Evolutionary conservation across 1,140 invertebrate genomes (phyloP), one percentile per base, ranked within the genome.

Genomic region (Scaptomyza graminum): DNA sequence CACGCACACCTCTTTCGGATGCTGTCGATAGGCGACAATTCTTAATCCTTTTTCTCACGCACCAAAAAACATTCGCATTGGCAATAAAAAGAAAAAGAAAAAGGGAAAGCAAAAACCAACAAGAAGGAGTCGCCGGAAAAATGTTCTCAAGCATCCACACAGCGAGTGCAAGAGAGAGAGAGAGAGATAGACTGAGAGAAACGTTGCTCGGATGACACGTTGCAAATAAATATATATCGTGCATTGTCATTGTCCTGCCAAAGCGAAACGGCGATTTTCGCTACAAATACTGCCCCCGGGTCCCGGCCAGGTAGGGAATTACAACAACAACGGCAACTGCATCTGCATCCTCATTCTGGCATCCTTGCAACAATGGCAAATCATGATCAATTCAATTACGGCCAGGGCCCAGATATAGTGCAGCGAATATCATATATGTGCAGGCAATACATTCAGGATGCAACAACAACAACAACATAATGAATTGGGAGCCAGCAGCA

Each of bases 321-420:
- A 28, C 54, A 56, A 28, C 59, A 50, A 39, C 43, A 66, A 43
- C 15, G 7, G 46, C 51, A 73, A 18, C 64, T 71, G 75, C 82
- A 84, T 85, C 80, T 73, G 76, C 75, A 76, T 79, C 73, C 73
- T 66, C 52, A 64, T 56, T 31, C 55, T 52, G 44, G 43, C 50
- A 22, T 22, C 18, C 63, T 41, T 72, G 70, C 63, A 68, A 72
- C 71, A 82, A 89, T 90, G 74, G 68, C 79, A 74, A 90, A 90
- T 85, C 85, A 90, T 72, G 85, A 87, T 83, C 81, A 90, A 90
- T 90, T 90, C 87, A 90, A 90, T 90, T 90, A 90, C 56, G 74
- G 73, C 68, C 64, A 62, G 61, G 57, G 57, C 59, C 51, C 51
- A 61, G 67, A 82, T 73, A 47, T 55, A 76, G 70, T 74, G 66